Conservation (phyloP, 2,797 vertebrate species). For the Buphagus erythrorhynchus region DNA sequence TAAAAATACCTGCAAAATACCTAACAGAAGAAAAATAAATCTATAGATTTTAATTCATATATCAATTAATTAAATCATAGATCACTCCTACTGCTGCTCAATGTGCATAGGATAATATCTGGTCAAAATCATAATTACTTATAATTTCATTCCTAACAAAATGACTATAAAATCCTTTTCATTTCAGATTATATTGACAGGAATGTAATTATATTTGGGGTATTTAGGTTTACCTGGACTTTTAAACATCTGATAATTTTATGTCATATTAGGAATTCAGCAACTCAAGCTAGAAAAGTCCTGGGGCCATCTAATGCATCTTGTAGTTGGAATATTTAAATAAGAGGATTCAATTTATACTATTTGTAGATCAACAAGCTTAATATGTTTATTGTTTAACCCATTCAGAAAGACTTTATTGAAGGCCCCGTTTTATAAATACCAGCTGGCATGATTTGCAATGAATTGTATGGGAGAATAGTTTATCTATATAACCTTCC, state of each 20-base stretch:
- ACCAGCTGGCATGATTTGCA: not conserved
- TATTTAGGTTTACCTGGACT: not conserved
- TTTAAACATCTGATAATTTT: not conserved
- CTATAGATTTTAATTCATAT: not conserved
- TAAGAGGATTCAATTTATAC: not conserved
- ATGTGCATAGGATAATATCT: rapidly evolving
- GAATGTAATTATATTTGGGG: not conserved
- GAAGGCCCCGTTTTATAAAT: not conserved
- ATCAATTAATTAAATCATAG: not conserved
- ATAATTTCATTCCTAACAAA: not conserved
- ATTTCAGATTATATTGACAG: not conserved
- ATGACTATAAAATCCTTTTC: not conserved
- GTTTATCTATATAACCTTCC: not conserved
- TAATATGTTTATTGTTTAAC: not conserved
- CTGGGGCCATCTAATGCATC: not conserved
- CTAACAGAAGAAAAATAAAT: not conserved
- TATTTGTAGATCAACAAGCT: not conserved
- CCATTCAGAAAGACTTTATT: not conserved
- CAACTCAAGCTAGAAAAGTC: not conserved
- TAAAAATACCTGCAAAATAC: not conserved
- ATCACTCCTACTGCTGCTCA: not conserved
- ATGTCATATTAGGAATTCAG: not conserved
- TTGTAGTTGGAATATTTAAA: not conserved
- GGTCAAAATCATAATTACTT: not conserved
- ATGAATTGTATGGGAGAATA: not conserved